Conservation (phyloP, 2,888 invertebrate genomes). For the Phalangium opilio region DNA sequence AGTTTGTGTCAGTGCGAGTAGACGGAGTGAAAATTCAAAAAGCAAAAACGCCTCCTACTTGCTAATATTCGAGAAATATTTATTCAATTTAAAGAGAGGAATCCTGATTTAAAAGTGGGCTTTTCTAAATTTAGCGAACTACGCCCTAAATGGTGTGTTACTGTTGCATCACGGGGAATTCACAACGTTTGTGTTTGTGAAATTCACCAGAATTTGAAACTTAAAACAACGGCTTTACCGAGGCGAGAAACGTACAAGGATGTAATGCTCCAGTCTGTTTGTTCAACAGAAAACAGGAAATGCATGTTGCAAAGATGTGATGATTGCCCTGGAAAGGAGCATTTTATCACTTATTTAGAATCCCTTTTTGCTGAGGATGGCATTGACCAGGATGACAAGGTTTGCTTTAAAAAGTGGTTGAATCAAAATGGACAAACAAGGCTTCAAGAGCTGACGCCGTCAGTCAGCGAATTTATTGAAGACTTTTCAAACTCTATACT, state of each 20-base stretch:
- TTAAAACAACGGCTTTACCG: not conserved
- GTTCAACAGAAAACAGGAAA: not conserved
- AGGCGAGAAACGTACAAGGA: not conserved
- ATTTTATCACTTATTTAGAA: not conserved
- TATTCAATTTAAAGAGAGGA: not conserved
- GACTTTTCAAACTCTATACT: too few relatives aligned
- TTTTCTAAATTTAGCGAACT: conserved; percentile 7
- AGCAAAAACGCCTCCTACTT: conserved; percentile 2
- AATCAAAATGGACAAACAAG: too few relatives aligned
- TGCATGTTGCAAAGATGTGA: not conserved
- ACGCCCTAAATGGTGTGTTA: conserved; percentile 8
- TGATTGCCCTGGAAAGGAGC: not conserved
- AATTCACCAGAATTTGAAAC: not conserved
- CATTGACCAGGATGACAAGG: not conserved
- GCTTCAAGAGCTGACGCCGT: too few relatives aligned
- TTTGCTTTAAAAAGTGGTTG: not conserved
- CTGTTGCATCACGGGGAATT: too few relatives aligned
- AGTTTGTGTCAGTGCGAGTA: not conserved
- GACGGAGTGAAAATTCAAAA: not conserved
- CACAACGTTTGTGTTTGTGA: not conserved
- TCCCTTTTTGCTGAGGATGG: not conserved
- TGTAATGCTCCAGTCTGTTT: not conserved
- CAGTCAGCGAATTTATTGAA: too few relatives aligned
- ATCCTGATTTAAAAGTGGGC: conserved; percentile 2
- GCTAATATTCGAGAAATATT: conserved; percentile 2